A percentile compares a stretch with the other conserved stretches of the same genome.
These are phyloP conservation scores for Nyctibius bracteatus DNA, from an alignment of 2,113 vertebrate species.

Conservation along the genomic window DNA sequence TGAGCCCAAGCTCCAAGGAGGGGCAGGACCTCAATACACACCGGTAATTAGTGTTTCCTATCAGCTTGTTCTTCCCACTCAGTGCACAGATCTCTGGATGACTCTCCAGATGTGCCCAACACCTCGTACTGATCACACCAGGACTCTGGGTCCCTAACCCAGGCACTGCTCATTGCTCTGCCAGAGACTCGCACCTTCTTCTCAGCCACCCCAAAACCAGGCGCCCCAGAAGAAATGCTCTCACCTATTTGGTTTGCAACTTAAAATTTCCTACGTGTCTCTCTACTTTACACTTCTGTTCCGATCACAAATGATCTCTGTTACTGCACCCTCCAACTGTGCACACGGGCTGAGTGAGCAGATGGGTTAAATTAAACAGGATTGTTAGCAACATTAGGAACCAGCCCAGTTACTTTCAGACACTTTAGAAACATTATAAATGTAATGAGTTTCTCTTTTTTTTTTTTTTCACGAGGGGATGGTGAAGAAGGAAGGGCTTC, in stretches of 20 bases:
- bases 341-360: conserved; percentile 21
- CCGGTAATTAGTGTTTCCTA: background rate
- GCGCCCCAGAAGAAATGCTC: background rate
- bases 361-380: conserved; percentile 44
- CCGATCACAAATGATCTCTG: conserved; percentile 20
- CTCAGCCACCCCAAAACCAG: background rate
- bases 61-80: background rate
- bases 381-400: conserved; percentile 25
- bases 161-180: rapidly evolving
- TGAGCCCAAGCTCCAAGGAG: background rate
- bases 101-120: background rate
- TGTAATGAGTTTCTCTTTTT: background rate
- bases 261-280: background rate
- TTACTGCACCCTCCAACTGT: conserved; percentile 27
- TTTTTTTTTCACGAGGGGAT: background rate
- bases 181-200: background rate
- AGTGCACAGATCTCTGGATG: background rate
- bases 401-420: conserved; percentile 35
- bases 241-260: background rate
- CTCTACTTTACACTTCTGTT: background rate
- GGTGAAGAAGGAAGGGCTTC: background rate
- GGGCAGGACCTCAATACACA: background rate
- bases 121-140: background rate
- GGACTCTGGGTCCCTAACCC: background rate
- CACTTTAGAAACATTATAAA: conserved; percentile 35